Percentiles rank a stretch among this genome's conserved stretches.
Evolutionary conservation across 2,113 vertebrate species (phyloP).

Genomic region (Hassar affinis): DNA sequence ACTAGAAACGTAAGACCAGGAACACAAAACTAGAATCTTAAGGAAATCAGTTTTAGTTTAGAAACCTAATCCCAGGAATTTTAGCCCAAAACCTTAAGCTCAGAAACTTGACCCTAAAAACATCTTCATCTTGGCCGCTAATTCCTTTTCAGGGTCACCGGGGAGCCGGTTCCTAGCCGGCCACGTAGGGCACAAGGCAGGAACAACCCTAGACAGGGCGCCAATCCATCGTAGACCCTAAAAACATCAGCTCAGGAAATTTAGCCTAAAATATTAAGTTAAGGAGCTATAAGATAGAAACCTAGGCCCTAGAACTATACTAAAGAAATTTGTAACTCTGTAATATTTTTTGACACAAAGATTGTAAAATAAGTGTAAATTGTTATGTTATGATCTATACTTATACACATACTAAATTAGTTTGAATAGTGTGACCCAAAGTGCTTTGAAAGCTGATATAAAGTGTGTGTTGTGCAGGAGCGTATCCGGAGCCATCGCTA

Average conservation of each 20-base stretch:
- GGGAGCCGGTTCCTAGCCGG: too few relatives aligned
- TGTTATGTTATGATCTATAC: background rate
- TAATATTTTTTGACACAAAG: background rate
- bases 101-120: too few relatives aligned
- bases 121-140: too few relatives aligned
- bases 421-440: background rate
- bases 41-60: background rate
- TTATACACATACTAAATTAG: background rate
- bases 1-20: background rate
- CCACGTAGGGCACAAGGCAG: too few relatives aligned
- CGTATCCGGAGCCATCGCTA: slow-evolving; percentile 95
- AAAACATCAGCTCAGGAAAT: background rate
- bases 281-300: background rate
- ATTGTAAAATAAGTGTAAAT: too few relatives aligned
- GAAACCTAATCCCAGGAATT: background rate
- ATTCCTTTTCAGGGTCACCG: too few relatives aligned
- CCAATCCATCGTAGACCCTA: too few relatives aligned
- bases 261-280: background rate
- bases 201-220: too few relatives aligned
- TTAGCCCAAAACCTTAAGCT: background rate
- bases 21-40: background rate
- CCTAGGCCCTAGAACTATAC: background rate
- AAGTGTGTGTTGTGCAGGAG: slow-evolving; percentile 69
- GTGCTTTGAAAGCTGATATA: background rate
- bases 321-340: background rate